A percentile compares a stretch with the other conserved stretches of the same genome.
These are phyloP conservation scores for Drosophila virilis DNA, from an alignment of 1,140 invertebrate genomes.

Conservation along the genomic window DNA sequence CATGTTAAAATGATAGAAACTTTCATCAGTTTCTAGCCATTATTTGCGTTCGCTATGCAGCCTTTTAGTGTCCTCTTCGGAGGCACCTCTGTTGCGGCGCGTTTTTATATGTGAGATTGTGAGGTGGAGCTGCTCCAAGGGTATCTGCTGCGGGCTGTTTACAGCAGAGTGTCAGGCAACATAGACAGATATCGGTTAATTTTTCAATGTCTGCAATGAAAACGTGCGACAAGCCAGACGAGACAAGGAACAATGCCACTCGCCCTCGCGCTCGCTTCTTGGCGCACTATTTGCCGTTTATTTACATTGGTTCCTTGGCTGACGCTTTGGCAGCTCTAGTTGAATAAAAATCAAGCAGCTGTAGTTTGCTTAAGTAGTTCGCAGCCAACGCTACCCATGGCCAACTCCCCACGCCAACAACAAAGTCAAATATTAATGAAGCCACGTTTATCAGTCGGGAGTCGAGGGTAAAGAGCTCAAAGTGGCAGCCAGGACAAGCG, in stretches of 20 bases:
- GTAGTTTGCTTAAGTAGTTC: constrained; percentile 52
- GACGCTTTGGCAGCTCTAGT: constrained; percentile 37
- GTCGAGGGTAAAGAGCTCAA: constrained; percentile 5
- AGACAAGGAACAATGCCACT: constrained; percentile 20
- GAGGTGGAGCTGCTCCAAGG: constrained; percentile 5
- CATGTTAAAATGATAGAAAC: constrained; percentile 4
- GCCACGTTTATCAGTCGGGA: constrained; percentile 51
- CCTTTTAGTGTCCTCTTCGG: constrained; percentile 5
- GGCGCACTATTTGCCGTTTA: constrained; percentile 15
- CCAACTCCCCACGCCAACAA: constrained; percentile 5
- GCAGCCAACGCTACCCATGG: neutral
- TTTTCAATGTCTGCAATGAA: constrained; percentile 77
- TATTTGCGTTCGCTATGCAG: neutral
- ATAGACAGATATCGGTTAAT: constrained; percentile 78
- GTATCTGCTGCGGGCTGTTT: constrained; percentile 12
- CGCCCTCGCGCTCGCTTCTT: neutral
- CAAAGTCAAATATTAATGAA: constrained; percentile 65
- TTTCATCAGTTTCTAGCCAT: constrained; percentile 10
- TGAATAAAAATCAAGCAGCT: constrained; percentile 58
- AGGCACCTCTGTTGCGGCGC: constrained; percentile 8
- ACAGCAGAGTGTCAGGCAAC: constrained; percentile 55
- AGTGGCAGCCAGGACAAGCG: neutral
- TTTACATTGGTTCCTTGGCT: constrained; percentile 43
- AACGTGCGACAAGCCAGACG: constrained; percentile 58
- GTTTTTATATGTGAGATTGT: neutral